Evolutionary conservation across 2,888 invertebrate species (phyloP).

Genomic region (Thereva nobilitata): DNA sequence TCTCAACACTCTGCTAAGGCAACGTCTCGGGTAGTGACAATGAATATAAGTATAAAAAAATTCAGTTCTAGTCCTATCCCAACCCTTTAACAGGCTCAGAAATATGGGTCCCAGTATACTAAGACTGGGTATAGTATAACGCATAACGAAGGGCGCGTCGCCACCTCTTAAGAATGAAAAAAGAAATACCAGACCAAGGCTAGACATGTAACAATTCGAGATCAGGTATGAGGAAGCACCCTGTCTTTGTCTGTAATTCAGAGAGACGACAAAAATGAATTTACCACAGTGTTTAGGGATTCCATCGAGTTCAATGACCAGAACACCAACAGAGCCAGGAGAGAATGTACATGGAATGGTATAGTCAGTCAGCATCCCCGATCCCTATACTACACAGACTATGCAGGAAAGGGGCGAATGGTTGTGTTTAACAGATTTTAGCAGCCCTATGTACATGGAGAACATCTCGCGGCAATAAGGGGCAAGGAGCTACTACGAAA

Average conservation of each 20-base stretch:
- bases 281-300: slow-evolving; percentile 46
- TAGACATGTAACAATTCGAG: slow-evolving; percentile 37
- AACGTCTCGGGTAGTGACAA: slow-evolving; percentile 37
- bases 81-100: slow-evolving; percentile 37
- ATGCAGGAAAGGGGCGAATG: slow-evolving; percentile 19
- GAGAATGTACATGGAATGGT: slow-evolving; percentile 12
- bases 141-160: slow-evolving; percentile 3
- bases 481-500: slow-evolving; percentile 13
- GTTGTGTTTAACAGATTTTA: slow-evolving; percentile 19
- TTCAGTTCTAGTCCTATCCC: slow-evolving; percentile 41
- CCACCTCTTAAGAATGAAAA: slow-evolving; percentile 23
- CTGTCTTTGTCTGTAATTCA: slow-evolving; percentile 31
- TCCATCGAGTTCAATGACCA: slow-evolving; percentile 54
- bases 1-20: not conserved
- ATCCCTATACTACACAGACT: slow-evolving; percentile 7
- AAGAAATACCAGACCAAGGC: slow-evolving; percentile 37
- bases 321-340: slow-evolving; percentile 30
- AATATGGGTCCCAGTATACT: slow-evolving; percentile 40
- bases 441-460: slow-evolving; percentile 12
- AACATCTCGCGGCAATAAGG: slow-evolving; percentile 3
- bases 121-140: slow-evolving; percentile 18
- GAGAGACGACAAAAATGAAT: slow-evolving; percentile 35
- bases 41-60: slow-evolving; percentile 37
- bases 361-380: slow-evolving; percentile 23
- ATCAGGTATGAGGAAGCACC: slow-evolving; percentile 25